Base-by-base conservation (phyloP, 2,113 vertebrate species). In the Planiliza haematocheilus region DNA sequence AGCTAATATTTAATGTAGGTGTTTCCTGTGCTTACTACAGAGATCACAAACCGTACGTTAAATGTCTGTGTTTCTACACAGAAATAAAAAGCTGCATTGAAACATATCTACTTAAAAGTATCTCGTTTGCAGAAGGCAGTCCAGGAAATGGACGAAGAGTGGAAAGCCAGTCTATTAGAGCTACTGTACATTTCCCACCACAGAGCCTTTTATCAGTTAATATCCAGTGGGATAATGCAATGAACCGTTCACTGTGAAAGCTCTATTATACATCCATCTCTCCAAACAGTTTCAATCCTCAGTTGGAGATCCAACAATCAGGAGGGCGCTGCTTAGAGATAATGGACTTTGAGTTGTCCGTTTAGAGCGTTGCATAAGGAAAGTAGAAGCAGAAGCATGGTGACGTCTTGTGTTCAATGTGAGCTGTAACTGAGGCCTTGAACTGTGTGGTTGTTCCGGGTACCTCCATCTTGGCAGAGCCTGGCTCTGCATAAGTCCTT, bases 171-270 rank as follows among this genome's bases (percentile, higher is more conserved):
- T 55, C 12, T 61, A 30, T 68, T 48, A 4, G 3, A 49, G 59
- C 62, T 66, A 1, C 17, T 17, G 13, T 6, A 9, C 14, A 30
- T 24, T 18, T 55, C 39, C 39, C 17, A 30, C 14, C 43, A 7
- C 12, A 53, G 43, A 77, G 45, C 38, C 59, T 30, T 81, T 61
- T 78, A 85, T 89, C 81, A 61, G 73, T 66, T 56, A 9, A 70
- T 88, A 75, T 83, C 63, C 63, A 75, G 70, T 41, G 53, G 63
- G 75, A 77, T 41, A 50, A 88, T 82, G 82, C 81, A 84, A 73
- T 77, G 84, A 79, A 84, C 78, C 75, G 20, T 57, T 20, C 57
- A 39, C 39, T 63, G 46, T 45, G 57, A 73, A 70, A 79, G 81
- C 38, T 1, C 62, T 34, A 64, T 66, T 53, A 74, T 86, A 67